These are phyloP conservation scores for Periophthalmodon schlosseri DNA, from an alignment of 2,113 vertebrate species.

Conservation along the genomic window DNA sequence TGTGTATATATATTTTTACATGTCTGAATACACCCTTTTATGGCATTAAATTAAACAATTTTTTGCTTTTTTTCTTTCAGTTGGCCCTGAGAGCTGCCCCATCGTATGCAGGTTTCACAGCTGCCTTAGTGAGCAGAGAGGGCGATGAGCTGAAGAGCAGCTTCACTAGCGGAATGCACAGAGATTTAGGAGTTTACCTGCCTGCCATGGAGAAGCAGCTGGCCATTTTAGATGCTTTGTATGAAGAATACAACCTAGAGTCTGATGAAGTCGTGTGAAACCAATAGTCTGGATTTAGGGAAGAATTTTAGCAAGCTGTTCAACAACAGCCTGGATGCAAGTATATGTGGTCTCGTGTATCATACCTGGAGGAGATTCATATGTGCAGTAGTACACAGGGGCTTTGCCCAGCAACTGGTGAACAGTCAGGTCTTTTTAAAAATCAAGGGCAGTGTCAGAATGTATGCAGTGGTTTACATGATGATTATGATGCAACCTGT, in stretches of 20 bases:
- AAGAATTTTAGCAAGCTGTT: constrained; percentile 2
- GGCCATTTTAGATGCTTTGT: constrained; percentile 87
- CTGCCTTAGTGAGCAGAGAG: constrained; percentile 85
- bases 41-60: neutral
- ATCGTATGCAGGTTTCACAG: constrained; percentile 87
- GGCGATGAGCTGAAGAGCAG: constrained; percentile 85
- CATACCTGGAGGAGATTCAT: constrained; percentile 17
- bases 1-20: constrained; percentile 55
- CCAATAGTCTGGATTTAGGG: neutral
- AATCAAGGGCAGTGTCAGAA: constrained; percentile 11
- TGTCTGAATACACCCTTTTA: neutral
- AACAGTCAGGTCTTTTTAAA: constrained; percentile 44
- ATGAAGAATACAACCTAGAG: constrained; percentile 92
- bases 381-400: constrained; percentile 16
- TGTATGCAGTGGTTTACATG: constrained; percentile 29
- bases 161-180: constrained; percentile 85
- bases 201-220: constrained; percentile 95
- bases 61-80: constrained; percentile 68
- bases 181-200: constrained; percentile 90
- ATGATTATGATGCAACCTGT: constrained; percentile 35
- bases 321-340: constrained; percentile 18
- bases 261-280: constrained; percentile 95
- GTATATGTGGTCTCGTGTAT: constrained; percentile 27
- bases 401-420: constrained; percentile 15
- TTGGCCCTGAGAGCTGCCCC: constrained; percentile 93